Conservation (phyloP, 2,113 vertebrate species). For the Pitta sordida region DNA sequence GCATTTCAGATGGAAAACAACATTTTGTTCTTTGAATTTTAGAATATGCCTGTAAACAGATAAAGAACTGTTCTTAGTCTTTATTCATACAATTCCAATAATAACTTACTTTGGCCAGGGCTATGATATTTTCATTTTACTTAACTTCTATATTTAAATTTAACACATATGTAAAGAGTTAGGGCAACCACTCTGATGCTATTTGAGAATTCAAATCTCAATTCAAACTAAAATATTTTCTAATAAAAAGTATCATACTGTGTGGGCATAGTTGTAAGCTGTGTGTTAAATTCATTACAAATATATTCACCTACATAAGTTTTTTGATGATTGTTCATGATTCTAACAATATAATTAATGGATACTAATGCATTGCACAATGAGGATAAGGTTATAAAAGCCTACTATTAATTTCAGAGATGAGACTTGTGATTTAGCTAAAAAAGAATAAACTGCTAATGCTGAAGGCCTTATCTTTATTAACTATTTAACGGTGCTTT, state of each 20-base stretch:
- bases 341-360: not conserved
- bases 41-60: not conserved
- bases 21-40: not conserved
- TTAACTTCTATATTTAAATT: not conserved
- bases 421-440: not conserved
- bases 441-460: not conserved
- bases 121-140: not conserved
- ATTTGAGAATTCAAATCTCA: not conserved
- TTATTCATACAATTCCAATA: not conserved
- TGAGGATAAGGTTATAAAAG: not conserved
- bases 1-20: not conserved
- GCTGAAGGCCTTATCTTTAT: not conserved
- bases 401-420: not conserved
- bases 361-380: not conserved
- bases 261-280: not conserved
- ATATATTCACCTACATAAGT: not conserved
- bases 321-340: not conserved
- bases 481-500: not conserved
- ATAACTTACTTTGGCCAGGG: not conserved
- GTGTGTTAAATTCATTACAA: not conserved
- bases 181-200: not conserved
- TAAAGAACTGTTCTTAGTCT: not conserved
- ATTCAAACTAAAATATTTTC: not conserved
- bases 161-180: not conserved
- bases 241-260: not conserved